Evolutionary conservation across 2,888 invertebrate genomes (phyloP), one percentile per base, ranked within the genome.

Genomic region (Cheilosia grossa): DNA sequence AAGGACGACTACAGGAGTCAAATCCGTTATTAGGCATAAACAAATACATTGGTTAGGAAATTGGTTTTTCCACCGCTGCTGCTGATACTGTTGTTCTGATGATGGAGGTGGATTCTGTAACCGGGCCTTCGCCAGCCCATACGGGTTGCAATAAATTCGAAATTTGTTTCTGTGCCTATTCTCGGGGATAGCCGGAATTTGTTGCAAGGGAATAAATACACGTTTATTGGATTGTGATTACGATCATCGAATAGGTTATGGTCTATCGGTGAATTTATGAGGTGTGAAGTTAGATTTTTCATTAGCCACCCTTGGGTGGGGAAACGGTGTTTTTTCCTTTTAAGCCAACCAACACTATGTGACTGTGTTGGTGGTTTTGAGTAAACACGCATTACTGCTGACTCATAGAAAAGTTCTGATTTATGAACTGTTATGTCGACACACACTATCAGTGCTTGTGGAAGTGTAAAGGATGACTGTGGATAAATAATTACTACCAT

Each of bases 21-120:
- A 85, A 85, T 85, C 85, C 63, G 66, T 81, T 85, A 85, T 81
- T 85, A 85, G 75, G 77, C 85, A 85, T 85, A 85, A 85, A 85
- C 85, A 85, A 85, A 85, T 85, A 85, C 85, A 85, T 85, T 81
- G 85, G 81, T 81, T 81, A 81, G 85, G 85, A 85, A 85, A 85
- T 85, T 85, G 85, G 81, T 81, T 85, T 85, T 85, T 66, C 67
- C 72, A 73, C 27, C 19, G 33, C 37, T 54, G 21, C 40, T 27
- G n/a, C 7, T 47, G 49, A 15, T 49, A 40, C 40, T 44, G 19
- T 21, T 44, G 40, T 67, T 40, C 21, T 44, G 64, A 17, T 56
- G 40, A 64, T 33, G 17, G 61, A 17, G 19, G 10, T 66, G 44
- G 56, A 51, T 70, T 24, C 44, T n/a, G 44, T 59, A 54, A 54